phyloP scores from a whole-genome alignment of 1,140 invertebrate species.

The Drosophila ananassae region DNA sequence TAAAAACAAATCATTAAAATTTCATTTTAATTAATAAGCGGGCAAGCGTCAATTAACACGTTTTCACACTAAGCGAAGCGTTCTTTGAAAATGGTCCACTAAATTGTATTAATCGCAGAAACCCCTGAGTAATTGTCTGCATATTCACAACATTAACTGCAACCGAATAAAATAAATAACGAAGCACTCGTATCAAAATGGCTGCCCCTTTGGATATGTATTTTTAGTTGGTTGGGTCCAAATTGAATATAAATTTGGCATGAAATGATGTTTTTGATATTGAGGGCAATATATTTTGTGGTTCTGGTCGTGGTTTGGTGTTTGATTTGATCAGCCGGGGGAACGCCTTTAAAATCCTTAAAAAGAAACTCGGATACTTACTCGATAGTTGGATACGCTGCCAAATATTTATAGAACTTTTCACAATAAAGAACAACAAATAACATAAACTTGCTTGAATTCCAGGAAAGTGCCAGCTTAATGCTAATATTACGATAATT shows the following conservation, averaged over 20 bases:
- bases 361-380: not conserved
- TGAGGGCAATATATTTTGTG: constrained; percentile 57
- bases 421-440: not conserved
- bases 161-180: constrained; percentile 38
- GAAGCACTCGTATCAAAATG: constrained; percentile 51
- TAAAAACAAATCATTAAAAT: constrained; percentile 27
- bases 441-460: not conserved
- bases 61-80: constrained; percentile 62
- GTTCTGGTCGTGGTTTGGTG: constrained; percentile 20
- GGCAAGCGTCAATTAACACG: constrained; percentile 63
- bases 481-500: not conserved
- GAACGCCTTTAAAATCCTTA: constrained; percentile 16
- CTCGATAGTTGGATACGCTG: constrained; percentile 4
- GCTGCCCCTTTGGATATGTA: constrained; percentile 31
- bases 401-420: not conserved
- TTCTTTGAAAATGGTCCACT: constrained; percentile 50
- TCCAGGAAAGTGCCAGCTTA: not conserved
- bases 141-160: constrained; percentile 45
- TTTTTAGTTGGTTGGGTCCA: constrained; percentile 39
- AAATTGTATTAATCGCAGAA: constrained; percentile 42
- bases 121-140: constrained; percentile 39
- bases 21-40: constrained; percentile 29
- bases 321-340: constrained; percentile 36
- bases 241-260: constrained; percentile 83
- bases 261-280: constrained; percentile 78